phyloP scores from a whole-genome alignment of 2,797 vertebrate species.

The Crax fasciolata region DNA sequence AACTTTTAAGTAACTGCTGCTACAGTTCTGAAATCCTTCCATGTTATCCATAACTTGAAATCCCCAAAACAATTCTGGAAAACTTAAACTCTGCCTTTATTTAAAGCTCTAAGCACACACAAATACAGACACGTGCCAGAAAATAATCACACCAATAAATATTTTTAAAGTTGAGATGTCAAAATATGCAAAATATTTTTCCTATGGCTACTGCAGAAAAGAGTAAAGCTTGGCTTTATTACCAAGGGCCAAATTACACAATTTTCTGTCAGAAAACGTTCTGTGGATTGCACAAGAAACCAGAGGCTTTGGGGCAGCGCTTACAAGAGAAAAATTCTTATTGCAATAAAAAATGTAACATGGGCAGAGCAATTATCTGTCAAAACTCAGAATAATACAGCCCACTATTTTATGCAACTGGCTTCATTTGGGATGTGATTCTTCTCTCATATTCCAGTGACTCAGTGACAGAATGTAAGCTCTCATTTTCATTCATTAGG shows the following conservation, averaged over 20 bases:
- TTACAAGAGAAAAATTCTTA: neutral
- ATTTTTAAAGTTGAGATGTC: neutral
- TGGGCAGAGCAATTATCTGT: neutral
- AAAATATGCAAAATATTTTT: neutral
- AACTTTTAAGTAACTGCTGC: neutral
- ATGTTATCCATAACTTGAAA: neutral
- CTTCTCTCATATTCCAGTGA: constrained; percentile 8
- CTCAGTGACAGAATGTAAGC: constrained; percentile 16
- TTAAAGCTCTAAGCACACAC: neutral
- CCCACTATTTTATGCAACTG: constrained; percentile 45
- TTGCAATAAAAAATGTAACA: neutral
- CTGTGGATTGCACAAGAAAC: neutral
- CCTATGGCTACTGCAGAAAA: neutral
- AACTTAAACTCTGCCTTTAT: neutral
- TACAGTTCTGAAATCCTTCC: neutral
- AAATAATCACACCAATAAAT: neutral
- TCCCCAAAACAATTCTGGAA: neutral
- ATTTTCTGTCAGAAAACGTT: neutral
- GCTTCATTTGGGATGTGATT: neutral
- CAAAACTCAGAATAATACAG: constrained; percentile 27
- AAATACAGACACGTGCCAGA: neutral
- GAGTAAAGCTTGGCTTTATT: neutral
- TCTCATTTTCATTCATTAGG: constrained; percentile 27
- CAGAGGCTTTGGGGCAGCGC: neutral
- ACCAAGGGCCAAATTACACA: neutral